Conservation (phyloP, 2,113 vertebrate species). For the Taurulus bubalis region DNA sequence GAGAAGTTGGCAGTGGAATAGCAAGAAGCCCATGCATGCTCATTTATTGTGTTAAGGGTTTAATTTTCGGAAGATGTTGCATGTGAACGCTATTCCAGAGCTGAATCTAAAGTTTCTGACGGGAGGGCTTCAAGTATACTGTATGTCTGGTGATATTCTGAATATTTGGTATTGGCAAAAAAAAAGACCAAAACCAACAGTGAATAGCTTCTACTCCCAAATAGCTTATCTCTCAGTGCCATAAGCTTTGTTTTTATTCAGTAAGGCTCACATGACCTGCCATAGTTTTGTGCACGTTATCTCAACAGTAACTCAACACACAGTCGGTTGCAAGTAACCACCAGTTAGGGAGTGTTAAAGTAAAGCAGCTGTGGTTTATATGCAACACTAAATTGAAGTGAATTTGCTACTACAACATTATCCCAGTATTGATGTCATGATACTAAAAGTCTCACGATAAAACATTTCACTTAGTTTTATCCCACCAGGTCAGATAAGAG, state of each 20-base stretch:
- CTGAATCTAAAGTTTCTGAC: background rate
- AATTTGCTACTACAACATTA: background rate
- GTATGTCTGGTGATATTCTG: background rate
- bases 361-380: background rate
- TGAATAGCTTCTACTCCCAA: background rate
- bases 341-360: background rate
- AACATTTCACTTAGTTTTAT: background rate
- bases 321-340: background rate
- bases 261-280: background rate
- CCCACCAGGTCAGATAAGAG: slow-evolving; percentile 1
- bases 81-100: background rate
- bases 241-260: background rate
- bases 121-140: background rate
- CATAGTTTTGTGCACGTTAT: background rate
- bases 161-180: background rate
- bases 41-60: background rate
- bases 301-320: background rate
- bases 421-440: background rate
- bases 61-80: background rate
- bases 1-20: background rate
- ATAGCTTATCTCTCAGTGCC: background rate
- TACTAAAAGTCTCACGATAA: background rate
- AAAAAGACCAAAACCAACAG: background rate
- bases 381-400: background rate
- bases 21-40: background rate